Base-by-base conservation (phyloP, 2,888 invertebrate species). In the Lottia gigantea region DNA sequence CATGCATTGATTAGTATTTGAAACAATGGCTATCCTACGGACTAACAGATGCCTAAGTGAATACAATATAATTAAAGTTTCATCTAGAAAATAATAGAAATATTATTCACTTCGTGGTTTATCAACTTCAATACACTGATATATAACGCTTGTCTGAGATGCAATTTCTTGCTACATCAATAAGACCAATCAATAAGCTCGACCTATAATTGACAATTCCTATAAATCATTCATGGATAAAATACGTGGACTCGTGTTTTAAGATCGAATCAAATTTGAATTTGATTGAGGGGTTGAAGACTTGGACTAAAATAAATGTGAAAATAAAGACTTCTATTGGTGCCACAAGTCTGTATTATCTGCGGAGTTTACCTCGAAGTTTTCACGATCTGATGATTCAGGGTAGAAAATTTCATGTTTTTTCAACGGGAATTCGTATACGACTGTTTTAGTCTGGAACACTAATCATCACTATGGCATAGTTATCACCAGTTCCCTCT, bases 271-370 rank as follows among this genome's bases (percentile, higher is more conserved):
- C 19, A 55, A 55, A 55, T 55, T 55, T 55, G 55, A 23, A 55
- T 55, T 55, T 55, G 55, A 55, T 55, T 55, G 55, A 19, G 23
- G 55, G 15, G 23, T 55, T 11, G 55, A 55, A 31, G 40, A 8
- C 40, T 40, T 40, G 6, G 11, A 40, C 40, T 40, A 40, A 40
- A 40, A 40, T 40, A 40, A 40, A 40, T 40, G 40, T 8, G 40
- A 40, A 40, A 40, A 40, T 40, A 11, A 40, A 40, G 40, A 40
- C 40, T 40, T 40, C 11, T 19, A 19, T 12, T 55, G 55, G 55
- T 55, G 55, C 55, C 55, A 55, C 55, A 55, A 55, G 55, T 55
- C 55, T 55, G 55, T 55, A 55, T 23, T 40, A 40, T 40, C 40
- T 6, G 40, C 7, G 40, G 7, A 40, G 40, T 6, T 40, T 40